phyloP scores from a whole-genome alignment of 1,140 invertebrate species.

The Drosophila pectinifera region DNA sequence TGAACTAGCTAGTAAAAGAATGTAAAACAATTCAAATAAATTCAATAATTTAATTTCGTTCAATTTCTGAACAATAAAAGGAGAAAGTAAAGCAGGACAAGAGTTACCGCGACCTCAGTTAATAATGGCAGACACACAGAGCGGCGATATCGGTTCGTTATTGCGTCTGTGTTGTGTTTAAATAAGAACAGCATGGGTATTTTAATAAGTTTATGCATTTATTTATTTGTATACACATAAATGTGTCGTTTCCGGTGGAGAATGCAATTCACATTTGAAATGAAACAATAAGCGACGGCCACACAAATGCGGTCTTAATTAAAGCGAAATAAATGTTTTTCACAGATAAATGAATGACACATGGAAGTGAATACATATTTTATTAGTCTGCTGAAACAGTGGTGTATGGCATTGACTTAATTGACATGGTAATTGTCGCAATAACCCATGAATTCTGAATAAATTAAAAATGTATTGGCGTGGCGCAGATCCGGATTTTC shows the following conservation, averaged over 20 bases:
- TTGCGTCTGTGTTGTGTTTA: slow-evolving; percentile 5
- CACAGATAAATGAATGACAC: slow-evolving; percentile 5
- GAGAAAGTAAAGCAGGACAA: background rate
- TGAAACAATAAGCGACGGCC: slow-evolving; percentile 25
- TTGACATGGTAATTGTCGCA: slow-evolving; percentile 56
- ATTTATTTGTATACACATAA: slow-evolving; percentile 32
- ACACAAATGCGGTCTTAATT: slow-evolving; percentile 33
- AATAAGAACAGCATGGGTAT: slow-evolving; percentile 7
- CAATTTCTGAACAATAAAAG: background rate
- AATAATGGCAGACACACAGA: background rate
- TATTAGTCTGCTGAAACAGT: slow-evolving; percentile 6
- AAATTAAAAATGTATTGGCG: background rate
- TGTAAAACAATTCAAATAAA: background rate
- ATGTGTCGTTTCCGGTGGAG: slow-evolving; percentile 12
- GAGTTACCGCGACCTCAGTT: background rate
- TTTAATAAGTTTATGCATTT: slow-evolving; percentile 47
- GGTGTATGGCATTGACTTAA: slow-evolving; percentile 39
- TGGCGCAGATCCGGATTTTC: background rate
- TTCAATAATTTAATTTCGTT: background rate
- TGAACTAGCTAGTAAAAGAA: background rate
- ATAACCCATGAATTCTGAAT: background rate
- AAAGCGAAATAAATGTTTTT: slow-evolving; percentile 29
- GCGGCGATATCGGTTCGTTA: background rate
- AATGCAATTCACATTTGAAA: slow-evolving; percentile 6
- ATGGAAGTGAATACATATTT: slow-evolving; percentile 1